phyloP scores from a whole-genome alignment of 37 sponge, comb jelly and placozoan genomes.

The Mnemiopsis leidyi region DNA sequence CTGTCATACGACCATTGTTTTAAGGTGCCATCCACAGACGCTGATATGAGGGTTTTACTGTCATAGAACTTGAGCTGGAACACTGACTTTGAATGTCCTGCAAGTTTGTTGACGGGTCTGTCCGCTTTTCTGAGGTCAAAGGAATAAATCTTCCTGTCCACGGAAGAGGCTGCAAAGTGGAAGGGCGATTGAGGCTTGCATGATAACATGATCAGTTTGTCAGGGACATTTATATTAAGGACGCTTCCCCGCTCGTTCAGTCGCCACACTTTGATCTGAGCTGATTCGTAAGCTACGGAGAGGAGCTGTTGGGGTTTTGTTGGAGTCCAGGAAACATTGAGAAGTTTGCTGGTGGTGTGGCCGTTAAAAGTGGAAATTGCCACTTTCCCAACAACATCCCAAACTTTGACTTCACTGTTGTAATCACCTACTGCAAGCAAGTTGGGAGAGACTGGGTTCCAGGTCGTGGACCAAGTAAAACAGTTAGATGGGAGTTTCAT shows the following conservation, averaged over 20 bases:
- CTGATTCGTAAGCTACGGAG: background rate
- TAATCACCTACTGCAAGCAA: slow-evolving; percentile 9
- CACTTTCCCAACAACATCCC: slow-evolving; percentile 8
- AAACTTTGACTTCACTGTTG: slow-evolving; percentile 2
- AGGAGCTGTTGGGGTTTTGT: slow-evolving; percentile 9
- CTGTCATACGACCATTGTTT: background rate
- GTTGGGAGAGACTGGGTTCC: slow-evolving; percentile 20
- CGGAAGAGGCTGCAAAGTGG: slow-evolving; percentile 13
- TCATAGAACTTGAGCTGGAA: background rate
- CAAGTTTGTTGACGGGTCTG: background rate
- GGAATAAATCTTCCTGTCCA: background rate
- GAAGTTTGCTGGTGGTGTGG: background rate
- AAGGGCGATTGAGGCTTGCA: background rate
- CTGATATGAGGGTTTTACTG: background rate
- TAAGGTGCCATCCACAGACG: slow-evolving; percentile 44
- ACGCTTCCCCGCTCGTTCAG: slow-evolving; percentile 1
- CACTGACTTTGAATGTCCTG: slow-evolving; percentile 21
- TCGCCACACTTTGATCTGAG: slow-evolving; percentile 18
- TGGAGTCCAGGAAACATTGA: background rate
- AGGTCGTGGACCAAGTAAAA: background rate
- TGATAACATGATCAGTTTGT: background rate
- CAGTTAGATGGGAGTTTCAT: background rate
- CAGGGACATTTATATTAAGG: background rate
- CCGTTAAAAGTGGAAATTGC: background rate
- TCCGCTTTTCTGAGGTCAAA: slow-evolving; percentile 26